A percentile compares a stretch with the other conserved stretches of the same genome.
phyloP scores from a whole-genome alignment of 1,140 invertebrate species.

The Neodiprion lecontei region DNA sequence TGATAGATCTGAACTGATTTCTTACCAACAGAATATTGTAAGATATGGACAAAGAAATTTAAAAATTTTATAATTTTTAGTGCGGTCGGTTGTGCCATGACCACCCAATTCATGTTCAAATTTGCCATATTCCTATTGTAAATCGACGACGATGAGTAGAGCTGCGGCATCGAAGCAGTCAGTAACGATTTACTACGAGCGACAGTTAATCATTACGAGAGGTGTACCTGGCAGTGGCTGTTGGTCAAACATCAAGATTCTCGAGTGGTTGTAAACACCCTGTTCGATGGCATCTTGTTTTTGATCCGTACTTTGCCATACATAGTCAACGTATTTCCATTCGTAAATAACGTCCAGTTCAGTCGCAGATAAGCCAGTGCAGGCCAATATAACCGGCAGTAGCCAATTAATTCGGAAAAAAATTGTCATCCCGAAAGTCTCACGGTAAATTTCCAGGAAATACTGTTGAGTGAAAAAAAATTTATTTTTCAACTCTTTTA shows the following conservation, averaged over 20 bases:
- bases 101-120: too few relatives aligned
- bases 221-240: conserved; percentile 21
- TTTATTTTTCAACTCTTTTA: too few relatives aligned
- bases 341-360: conserved; percentile 16
- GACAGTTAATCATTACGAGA: background rate
- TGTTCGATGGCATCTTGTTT: conserved; percentile 13
- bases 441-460: conserved; percentile 1
- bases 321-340: conserved; percentile 33
- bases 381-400: background rate
- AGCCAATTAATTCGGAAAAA: background rate
- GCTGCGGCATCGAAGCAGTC: too few relatives aligned
- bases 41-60: too few relatives aligned
- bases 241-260: conserved; percentile 25
- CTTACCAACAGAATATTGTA: too few relatives aligned
- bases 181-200: background rate
- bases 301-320: conserved; percentile 15
- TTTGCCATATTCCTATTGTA: too few relatives aligned
- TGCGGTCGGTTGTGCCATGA: too few relatives aligned
- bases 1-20: too few relatives aligned
- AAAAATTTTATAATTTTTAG: too few relatives aligned
- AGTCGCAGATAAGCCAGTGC: background rate
- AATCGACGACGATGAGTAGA: too few relatives aligned
- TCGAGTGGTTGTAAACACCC: conserved; percentile 21
- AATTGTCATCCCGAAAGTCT: background rate
- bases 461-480: too few relatives aligned